Percentiles rank a stretch among this genome's conserved stretches.
Evolutionary conservation across 2,113 vertebrate species (phyloP).

Genomic region (Butastur rufipennis): DNA sequence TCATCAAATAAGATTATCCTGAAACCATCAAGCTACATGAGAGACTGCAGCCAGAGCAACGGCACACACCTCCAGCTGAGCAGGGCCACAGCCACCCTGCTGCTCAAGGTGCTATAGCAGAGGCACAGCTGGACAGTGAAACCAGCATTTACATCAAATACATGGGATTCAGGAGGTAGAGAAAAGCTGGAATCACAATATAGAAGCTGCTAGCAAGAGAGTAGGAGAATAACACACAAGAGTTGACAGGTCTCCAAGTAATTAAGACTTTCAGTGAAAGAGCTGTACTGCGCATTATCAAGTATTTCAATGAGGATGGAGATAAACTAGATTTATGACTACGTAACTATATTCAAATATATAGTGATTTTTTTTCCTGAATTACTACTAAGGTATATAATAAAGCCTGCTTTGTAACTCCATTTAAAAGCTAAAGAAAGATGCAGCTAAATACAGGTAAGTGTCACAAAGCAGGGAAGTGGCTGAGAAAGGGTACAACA

Average conservation of each 20-base stretch:
- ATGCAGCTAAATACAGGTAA: not conserved
- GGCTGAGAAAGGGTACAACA: not conserved
- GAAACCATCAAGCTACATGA: not conserved
- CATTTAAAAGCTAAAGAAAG: not conserved
- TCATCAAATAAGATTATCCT: not conserved
- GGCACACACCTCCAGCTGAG: not conserved
- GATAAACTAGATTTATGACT: not conserved
- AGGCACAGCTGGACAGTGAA: not conserved
- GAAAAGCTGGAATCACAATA: not conserved
- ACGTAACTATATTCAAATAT: not conserved
- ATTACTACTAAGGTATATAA: not conserved
- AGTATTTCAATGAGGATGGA: not conserved
- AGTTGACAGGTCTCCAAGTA: not conserved
- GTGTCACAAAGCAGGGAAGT: not conserved
- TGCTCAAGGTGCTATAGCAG: not conserved
- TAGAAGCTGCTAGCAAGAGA: not conserved
- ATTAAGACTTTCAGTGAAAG: not conserved
- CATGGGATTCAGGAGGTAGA: not conserved
- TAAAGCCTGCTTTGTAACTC: not conserved
- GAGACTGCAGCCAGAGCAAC: not conserved
- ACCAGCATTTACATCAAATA: not conserved
- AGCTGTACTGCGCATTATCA: not conserved
- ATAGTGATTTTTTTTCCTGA: not conserved
- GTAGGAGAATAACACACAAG: not conserved
- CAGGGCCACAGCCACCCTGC: not conserved